Conservation (phyloP, 2,888 invertebrate species). For the Drymonia ruficornis region DNA sequence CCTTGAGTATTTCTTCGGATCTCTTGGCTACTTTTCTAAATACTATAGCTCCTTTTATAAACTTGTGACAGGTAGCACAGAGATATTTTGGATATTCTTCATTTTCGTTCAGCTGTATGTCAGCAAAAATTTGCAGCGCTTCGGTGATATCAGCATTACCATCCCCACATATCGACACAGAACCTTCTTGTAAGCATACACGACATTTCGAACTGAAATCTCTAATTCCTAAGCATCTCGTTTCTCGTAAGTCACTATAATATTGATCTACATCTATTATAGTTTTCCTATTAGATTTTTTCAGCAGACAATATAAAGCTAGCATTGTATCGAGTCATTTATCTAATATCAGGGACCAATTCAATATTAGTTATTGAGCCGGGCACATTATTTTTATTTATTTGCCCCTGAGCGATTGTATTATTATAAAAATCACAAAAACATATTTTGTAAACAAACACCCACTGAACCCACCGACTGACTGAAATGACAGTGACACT, state of each 20-base stretch:
- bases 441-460: too few species aligned
- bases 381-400: too few species aligned
- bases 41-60: slow-evolving; percentile 54
- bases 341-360: too few species aligned
- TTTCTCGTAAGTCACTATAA: slow-evolving; percentile 27
- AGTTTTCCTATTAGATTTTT: not conserved
- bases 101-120: slow-evolving; percentile 50
- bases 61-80: slow-evolving; percentile 58
- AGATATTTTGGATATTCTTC: slow-evolving; percentile 59
- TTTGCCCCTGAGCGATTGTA: too few species aligned
- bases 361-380: too few species aligned
- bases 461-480: too few species aligned
- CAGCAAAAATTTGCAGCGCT: slow-evolving; percentile 30
- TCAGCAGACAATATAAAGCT: slow-evolving; percentile 26
- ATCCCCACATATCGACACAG: slow-evolving; percentile 9
- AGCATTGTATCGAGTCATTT: too few species aligned
- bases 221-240: slow-evolving; percentile 14
- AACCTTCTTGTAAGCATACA: slow-evolving; percentile 26
- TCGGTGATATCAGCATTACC: slow-evolving; percentile 12
- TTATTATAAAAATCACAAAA: too few species aligned
- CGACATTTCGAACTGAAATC: slow-evolving; percentile 18
- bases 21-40: slow-evolving; percentile 62
- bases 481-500: too few species aligned
- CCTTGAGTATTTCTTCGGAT: slow-evolving; percentile 51
- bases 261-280: slow-evolving; percentile 17